Base-by-base conservation (phyloP, 2,888 invertebrate genomes). In the Epistrophe eligans region DNA sequence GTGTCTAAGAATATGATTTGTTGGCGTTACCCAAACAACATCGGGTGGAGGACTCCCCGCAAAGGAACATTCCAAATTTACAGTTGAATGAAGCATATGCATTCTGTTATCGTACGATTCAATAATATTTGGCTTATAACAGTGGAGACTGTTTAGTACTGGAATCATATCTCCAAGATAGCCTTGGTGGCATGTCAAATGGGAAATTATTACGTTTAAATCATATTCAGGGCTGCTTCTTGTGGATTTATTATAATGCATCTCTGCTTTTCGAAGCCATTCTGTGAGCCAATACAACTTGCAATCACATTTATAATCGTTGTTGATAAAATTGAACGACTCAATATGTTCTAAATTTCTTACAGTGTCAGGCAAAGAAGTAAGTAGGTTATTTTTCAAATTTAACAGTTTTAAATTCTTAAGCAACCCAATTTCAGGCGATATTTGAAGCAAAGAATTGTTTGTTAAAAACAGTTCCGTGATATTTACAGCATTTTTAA, bases 281-380 rank as follows among this genome's bases (percentile, higher is more conserved):
- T 94, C 91, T 1, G 94, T 92, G 89, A 97, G 95, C 97, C 97
- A 97, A 88, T 95, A 95, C 95, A 97, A 96, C 66, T 96, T 95
- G 90, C 98, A 98, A 92, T 97, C 97, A 93, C 98, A 98, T 19
- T 95, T 95, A 96, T 97, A 97, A 38, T 95, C 96, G 91, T 98
- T 98, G 77, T 95, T 95, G 45, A 95, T 94, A 89, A 98, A 94
- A 89, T 95, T 94, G 38, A 98, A 92, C 85, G 95, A 94, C 89
- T 94, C 93, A 74, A 98, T 92, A 64, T 94, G 93, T 9, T 94
- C 93, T 76, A 97, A 93, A 89, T 95, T 94, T 72, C 95, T 94
- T 72, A 98, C 91, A 17, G 96, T 95, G 76, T 94, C 93, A 32
- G 97, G 97, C 89, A 97, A 92, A 90, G 95, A 95, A 45, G 95